Evolutionary conservation across 1,140 invertebrate species (phyloP).

Genomic region (Ctenoplectra terminalis): DNA sequence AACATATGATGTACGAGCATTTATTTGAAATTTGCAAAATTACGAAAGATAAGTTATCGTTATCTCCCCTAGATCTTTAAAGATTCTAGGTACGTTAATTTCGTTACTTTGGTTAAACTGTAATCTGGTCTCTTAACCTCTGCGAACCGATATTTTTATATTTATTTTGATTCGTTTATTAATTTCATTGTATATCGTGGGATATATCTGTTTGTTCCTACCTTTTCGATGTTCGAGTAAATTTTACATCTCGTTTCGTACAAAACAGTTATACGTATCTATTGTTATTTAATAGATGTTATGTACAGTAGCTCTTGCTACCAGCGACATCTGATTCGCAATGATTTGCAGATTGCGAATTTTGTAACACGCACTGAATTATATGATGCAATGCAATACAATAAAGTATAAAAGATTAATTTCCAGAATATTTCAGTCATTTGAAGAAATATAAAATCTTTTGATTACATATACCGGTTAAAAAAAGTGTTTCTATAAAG

Average conservation of each 20-base stretch:
- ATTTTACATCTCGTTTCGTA: not conserved
- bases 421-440: too few relatives aligned
- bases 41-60: not conserved
- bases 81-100: not conserved
- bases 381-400: too few relatives aligned
- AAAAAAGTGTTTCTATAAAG: too few relatives aligned
- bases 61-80: not conserved
- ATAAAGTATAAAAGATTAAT: too few relatives aligned
- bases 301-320: not conserved
- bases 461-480: too few relatives aligned
- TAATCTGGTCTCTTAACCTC: not conserved
- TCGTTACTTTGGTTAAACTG: not conserved
- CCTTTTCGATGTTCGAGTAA: not conserved
- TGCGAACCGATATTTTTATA: not conserved
- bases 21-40: not conserved
- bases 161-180: too few relatives aligned
- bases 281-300: not conserved
- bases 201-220: not conserved
- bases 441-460: too few relatives aligned
- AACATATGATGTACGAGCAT: not conserved
- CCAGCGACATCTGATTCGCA: not conserved
- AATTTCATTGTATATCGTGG: too few relatives aligned
- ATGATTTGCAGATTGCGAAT: not conserved
- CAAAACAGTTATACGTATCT: not conserved
- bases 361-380: too few relatives aligned